These are phyloP conservation scores for Stegophylla sp. DNA, from an alignment of 2,888 invertebrate genomes.

Conservation along the genomic window DNA sequence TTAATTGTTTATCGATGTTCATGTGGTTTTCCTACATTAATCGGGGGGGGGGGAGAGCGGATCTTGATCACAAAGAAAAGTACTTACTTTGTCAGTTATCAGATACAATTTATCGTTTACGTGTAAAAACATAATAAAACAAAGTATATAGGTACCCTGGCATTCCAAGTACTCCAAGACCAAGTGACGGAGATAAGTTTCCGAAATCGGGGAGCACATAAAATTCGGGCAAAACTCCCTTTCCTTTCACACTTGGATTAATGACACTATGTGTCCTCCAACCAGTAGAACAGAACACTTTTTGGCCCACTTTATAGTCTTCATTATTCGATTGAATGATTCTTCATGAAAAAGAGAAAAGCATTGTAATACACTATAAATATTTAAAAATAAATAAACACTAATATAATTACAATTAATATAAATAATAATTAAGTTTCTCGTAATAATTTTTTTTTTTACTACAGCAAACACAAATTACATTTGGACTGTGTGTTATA, in stretches of 20 bases:
- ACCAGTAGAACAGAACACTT: slow-evolving; percentile 72
- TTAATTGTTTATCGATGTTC: no score
- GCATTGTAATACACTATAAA: not conserved
- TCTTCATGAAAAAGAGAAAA: slow-evolving; percentile 66
- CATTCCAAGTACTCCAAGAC: slow-evolving; percentile 75
- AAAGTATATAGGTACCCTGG: slow-evolving; percentile 71
- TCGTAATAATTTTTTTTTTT: no score
- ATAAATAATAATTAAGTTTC: not conserved
- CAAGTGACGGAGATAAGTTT: slow-evolving; percentile 70
- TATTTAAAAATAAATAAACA: not conserved
- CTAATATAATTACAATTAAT: no score
- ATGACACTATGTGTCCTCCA: slow-evolving; percentile 73
- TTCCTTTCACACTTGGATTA: slow-evolving; percentile 63
- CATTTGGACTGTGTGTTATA: no score
- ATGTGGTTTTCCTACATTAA: no score
- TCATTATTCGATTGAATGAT: slow-evolving; percentile 74
- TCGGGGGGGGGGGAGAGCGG: no score
- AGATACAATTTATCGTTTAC: no score
- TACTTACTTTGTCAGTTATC: no score
- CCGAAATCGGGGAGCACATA: slow-evolving; percentile 70
- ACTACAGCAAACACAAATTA: no score
- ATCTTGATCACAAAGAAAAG: no score
- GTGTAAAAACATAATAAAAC: no score
- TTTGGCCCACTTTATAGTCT: slow-evolving; percentile 72
- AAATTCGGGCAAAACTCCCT: slow-evolving; percentile 57